Conservation (phyloP, 2,888 invertebrate species). For the Pandemis cinnamomeana region DNA sequence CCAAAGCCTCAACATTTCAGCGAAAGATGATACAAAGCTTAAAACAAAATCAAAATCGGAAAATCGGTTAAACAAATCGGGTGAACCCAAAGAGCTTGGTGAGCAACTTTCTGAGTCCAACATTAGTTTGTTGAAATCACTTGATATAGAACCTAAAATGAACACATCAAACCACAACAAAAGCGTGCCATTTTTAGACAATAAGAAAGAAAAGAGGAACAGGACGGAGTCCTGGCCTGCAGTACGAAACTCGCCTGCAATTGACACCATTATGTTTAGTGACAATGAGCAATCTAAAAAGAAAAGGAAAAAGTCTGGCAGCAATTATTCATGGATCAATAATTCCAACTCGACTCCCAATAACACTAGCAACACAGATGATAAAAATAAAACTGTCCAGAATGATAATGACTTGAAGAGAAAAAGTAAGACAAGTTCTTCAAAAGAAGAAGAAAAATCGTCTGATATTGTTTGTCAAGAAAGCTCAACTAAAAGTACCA, state of each 20-base stretch:
- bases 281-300: constrained; percentile 62
- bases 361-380: neutral
- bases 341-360: constrained; percentile 42
- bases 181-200: constrained; percentile 58
- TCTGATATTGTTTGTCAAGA: constrained; percentile 35
- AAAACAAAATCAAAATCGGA: constrained; percentile 19
- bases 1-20: constrained; percentile 22
- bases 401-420: constrained; percentile 33
- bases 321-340: constrained; percentile 31
- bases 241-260: constrained; percentile 46
- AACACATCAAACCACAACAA: constrained; percentile 56
- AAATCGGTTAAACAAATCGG: constrained; percentile 4
- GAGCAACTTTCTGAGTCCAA: constrained; percentile 51
- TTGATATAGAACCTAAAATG: constrained; percentile 52
- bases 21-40: neutral
- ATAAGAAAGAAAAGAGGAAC: constrained; percentile 54
- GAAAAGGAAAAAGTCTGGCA: constrained; percentile 46
- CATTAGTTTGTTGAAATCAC: constrained; percentile 55
- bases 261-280: constrained; percentile 58
- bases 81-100: constrained; percentile 27
- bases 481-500: constrained; percentile 30
- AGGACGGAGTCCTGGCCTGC: constrained; percentile 71
- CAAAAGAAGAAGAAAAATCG: constrained; percentile 42
- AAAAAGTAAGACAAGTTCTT: constrained; percentile 17
- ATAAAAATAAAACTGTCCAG: constrained; percentile 26